Conservation (phyloP, 2,113 vertebrate species). For the Synchiropus splendidus region DNA sequence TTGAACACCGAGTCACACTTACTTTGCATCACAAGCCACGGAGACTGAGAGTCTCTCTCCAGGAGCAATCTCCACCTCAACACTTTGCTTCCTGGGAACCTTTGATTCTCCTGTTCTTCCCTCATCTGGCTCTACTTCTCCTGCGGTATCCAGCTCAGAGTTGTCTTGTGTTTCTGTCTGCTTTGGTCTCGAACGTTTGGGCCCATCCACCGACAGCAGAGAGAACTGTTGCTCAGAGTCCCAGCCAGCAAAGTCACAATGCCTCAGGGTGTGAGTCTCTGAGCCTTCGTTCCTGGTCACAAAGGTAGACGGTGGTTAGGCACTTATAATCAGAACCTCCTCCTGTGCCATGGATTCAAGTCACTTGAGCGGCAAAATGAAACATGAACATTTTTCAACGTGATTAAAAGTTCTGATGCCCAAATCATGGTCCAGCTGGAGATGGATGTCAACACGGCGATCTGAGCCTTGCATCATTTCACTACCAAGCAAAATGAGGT, state of each 20-base stretch:
- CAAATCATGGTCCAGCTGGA: too few relatives aligned
- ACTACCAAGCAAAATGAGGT: too few relatives aligned
- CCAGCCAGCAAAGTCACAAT: slow-evolving; percentile 83
- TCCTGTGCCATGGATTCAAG: too few relatives aligned
- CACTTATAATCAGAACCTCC: too few relatives aligned
- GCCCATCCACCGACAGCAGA: slow-evolving; percentile 13
- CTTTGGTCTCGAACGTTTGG: background rate
- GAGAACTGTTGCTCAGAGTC: slow-evolving; percentile 78
- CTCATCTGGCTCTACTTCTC: slow-evolving; percentile 8
- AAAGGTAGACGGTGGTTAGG: background rate
- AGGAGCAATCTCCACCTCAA: slow-evolving; percentile 60
- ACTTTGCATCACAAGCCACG: slow-evolving; percentile 71
- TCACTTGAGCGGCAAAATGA: too few relatives aligned
- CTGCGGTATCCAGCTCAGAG: slow-evolving; percentile 1
- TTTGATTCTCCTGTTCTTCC: slow-evolving; percentile 3
- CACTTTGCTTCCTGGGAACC: slow-evolving; percentile 18
- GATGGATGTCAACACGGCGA: too few relatives aligned
- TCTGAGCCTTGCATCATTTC: too few relatives aligned
- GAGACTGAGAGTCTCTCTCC: slow-evolving; percentile 61
- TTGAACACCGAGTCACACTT: slow-evolving; percentile 14
- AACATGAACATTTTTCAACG: too few relatives aligned
- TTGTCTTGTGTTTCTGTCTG: slow-evolving; percentile 3
- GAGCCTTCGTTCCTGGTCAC: slow-evolving; percentile 76
- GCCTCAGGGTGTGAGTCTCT: slow-evolving; percentile 66
- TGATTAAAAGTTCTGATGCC: too few relatives aligned